These are phyloP conservation scores for Nannoperca australis DNA, from an alignment of 2,797 vertebrate species.

Conservation along the genomic window DNA sequence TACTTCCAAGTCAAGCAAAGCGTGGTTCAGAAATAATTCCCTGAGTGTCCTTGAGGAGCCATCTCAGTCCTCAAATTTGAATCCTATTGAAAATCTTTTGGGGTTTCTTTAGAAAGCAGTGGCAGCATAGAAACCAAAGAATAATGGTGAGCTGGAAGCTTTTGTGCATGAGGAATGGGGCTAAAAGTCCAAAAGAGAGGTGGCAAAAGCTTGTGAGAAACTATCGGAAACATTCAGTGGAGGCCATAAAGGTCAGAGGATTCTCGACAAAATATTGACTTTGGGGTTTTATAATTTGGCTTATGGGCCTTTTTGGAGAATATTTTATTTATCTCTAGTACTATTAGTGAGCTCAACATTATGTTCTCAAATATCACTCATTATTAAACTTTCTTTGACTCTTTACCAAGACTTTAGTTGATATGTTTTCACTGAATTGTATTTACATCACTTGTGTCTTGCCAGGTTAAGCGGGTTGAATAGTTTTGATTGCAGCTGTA, in stretches of 20 bases:
- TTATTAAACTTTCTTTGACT: conserved; percentile 7
- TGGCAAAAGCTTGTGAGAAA: neutral
- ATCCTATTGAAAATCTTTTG: too few relatives aligned
- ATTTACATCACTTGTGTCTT: neutral
- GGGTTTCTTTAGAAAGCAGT: neutral
- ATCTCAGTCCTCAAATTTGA: too few relatives aligned
- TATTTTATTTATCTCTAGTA: neutral
- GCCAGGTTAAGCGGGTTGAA: neutral
- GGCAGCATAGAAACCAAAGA: conserved; percentile 2
- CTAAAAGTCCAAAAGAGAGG: neutral
- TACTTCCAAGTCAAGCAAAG: neutral
- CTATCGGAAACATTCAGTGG: neutral
- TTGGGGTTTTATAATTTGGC: neutral
- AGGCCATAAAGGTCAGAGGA: neutral
- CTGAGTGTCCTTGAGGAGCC: neutral
- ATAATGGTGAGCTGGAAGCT: neutral
- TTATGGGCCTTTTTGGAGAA: neutral
- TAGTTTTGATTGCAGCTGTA: neutral
- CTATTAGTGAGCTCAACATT: neutral
- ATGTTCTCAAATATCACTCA: neutral
- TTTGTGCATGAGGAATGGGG: neutral
- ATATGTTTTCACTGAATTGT: neutral
- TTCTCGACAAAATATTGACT: conserved; percentile 1
- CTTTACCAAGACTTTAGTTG: neutral
- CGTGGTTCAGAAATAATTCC: neutral